phyloP scores from a whole-genome alignment of 2,113 vertebrate genomes.

The Pelobates fuscus region DNA sequence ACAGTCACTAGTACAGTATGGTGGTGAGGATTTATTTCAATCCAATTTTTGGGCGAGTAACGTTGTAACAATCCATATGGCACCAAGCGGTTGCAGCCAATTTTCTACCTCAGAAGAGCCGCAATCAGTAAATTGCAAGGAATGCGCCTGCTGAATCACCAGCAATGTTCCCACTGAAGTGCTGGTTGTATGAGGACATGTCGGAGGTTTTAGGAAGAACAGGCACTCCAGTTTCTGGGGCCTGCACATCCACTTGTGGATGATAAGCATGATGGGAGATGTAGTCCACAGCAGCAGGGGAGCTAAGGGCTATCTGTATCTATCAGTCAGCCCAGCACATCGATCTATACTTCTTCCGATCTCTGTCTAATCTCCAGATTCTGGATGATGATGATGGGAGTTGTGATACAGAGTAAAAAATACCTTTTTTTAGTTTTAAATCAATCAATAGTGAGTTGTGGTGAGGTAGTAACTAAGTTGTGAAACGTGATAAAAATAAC shows the following conservation, averaged over 20 bases:
- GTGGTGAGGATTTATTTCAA: not conserved
- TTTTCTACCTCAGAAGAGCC: conserved; percentile 58
- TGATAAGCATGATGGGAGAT: not conserved
- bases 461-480: too few relatives aligned
- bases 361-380: too few relatives aligned
- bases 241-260: not conserved
- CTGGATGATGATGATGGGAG: too few relatives aligned
- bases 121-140: conserved; percentile 54
- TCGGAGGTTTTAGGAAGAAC: not conserved
- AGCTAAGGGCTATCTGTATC: too few relatives aligned
- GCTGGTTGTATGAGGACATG: conserved; percentile 48
- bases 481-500: too few relatives aligned
- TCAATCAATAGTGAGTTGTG: too few relatives aligned
- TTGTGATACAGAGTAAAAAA: too few relatives aligned
- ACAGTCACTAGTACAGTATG: not conserved
- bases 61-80: not conserved
- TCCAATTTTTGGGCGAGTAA: not conserved
- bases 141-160: conserved; percentile 50
- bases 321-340: too few relatives aligned
- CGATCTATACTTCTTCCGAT: too few relatives aligned
- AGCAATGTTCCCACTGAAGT: not conserved
- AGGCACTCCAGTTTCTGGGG: not conserved
- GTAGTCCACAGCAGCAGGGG: not conserved
- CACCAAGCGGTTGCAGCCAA: conserved; percentile 36
- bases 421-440: too few relatives aligned